phyloP scores from a whole-genome alignment of 1,140 invertebrate species.

The Calycopis cecrops region DNA sequence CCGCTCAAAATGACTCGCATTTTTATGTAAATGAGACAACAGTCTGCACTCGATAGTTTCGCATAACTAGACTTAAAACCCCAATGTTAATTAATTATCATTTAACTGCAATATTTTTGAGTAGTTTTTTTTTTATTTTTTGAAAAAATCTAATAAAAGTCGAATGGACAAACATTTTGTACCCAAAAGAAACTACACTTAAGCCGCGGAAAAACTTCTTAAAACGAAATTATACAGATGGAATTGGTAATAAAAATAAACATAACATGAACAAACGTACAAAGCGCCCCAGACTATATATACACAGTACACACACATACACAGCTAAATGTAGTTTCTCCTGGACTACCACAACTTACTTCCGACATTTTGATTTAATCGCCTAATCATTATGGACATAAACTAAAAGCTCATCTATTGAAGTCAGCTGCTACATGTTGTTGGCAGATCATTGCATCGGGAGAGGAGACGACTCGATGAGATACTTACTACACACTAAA shows the following conservation, averaged over 20 bases:
- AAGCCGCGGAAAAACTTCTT: slow-evolving; percentile 9
- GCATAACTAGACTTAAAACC: slow-evolving; percentile 51
- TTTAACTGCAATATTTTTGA: slow-evolving; percentile 49
- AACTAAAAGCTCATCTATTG: slow-evolving; percentile 5
- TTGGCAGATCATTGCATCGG: neutral
- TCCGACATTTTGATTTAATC: no score
- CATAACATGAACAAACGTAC: no score
- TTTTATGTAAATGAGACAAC: slow-evolving; percentile 50
- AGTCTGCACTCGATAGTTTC: slow-evolving; percentile 47
- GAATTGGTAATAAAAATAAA: no score
- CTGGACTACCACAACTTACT: no score
- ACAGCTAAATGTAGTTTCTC: no score
- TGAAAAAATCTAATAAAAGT: slow-evolving; percentile 20
- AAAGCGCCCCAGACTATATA: no score
- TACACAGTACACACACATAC: no score
- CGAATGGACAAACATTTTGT: slow-evolving; percentile 15
- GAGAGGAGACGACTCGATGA: no score
- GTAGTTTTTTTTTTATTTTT: slow-evolving; percentile 44
- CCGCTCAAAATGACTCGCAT: slow-evolving; percentile 36
- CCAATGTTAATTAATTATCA: slow-evolving; percentile 47
- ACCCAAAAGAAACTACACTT: slow-evolving; percentile 51
- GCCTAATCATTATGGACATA: no score
- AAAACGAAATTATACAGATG: neutral
- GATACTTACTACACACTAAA: no score
- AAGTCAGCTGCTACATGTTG: neutral